Evolutionary conservation across 2,113 vertebrate genomes (phyloP).

Genomic region (Chloropsis cyanopogon): DNA sequence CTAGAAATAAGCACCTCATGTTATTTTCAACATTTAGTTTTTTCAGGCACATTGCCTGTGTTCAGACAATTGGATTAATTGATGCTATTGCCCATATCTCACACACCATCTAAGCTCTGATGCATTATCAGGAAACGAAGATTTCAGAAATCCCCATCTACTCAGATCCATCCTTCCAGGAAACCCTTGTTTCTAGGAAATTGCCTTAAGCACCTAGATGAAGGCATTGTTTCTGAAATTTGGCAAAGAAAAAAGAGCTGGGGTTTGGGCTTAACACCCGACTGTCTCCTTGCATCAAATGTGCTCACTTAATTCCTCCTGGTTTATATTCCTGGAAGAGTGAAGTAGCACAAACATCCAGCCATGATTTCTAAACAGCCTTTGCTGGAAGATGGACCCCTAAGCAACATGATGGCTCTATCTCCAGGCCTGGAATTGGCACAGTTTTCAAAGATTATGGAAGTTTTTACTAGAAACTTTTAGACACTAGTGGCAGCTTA

Average conservation of each 20-base stretch:
- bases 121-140: not conserved
- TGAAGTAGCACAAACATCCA: not conserved
- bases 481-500: not conserved
- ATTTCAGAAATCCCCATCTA: not conserved
- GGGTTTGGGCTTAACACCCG: not conserved
- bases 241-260: not conserved
- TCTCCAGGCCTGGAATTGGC: not conserved
- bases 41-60: not conserved
- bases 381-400: not conserved
- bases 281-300: not conserved
- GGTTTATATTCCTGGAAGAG: not conserved
- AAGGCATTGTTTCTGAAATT: not conserved
- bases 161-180: not conserved
- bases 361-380: not conserved
- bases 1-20: not conserved
- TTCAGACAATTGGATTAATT: not conserved
- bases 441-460: not conserved
- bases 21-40: not conserved
- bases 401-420: rapidly evolving
- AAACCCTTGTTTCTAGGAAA: not conserved
- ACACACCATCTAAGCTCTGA: not conserved
- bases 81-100: not conserved
- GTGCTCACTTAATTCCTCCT: not conserved
- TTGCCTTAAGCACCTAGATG: not conserved
- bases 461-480: not conserved